phyloP scores from a whole-genome alignment of 2,888 invertebrate genomes.

The Sepioteuthis lessoniana region DNA sequence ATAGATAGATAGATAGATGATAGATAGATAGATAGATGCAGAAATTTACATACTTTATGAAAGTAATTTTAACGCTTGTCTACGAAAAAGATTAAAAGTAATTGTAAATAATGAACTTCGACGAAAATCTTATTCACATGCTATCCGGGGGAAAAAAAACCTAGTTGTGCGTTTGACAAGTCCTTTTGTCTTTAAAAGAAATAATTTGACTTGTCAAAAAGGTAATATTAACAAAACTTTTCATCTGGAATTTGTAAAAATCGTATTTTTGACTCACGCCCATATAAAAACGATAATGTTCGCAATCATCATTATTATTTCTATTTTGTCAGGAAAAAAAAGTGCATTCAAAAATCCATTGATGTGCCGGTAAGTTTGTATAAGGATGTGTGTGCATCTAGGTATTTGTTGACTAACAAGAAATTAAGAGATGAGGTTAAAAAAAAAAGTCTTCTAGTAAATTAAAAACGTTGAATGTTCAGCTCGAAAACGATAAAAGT shows the following conservation, averaged over 20 bases:
- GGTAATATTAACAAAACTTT: no score
- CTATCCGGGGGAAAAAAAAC: background rate
- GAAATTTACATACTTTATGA: background rate
- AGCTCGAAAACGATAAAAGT: background rate
- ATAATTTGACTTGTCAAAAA: no score
- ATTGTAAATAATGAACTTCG: background rate
- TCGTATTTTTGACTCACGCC: no score
- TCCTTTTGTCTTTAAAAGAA: no score
- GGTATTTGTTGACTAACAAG: background rate
- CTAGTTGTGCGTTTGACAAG: no score
- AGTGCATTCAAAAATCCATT: no score
- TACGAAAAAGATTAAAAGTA: background rate
- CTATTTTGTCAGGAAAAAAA: no score
- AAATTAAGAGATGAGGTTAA: no score
- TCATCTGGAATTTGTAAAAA: no score
- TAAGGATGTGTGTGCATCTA: background rate
- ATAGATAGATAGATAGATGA: background rate
- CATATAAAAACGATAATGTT: no score
- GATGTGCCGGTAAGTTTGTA: background rate
- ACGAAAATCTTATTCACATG: background rate
- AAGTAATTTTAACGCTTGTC: no score
- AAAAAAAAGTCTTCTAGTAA: background rate
- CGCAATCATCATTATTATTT: no score
- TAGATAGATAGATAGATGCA: background rate
- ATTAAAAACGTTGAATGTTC: background rate